Conservation (phyloP, 2,113 vertebrate genomes). For the Todiramphus saurophagus region DNA sequence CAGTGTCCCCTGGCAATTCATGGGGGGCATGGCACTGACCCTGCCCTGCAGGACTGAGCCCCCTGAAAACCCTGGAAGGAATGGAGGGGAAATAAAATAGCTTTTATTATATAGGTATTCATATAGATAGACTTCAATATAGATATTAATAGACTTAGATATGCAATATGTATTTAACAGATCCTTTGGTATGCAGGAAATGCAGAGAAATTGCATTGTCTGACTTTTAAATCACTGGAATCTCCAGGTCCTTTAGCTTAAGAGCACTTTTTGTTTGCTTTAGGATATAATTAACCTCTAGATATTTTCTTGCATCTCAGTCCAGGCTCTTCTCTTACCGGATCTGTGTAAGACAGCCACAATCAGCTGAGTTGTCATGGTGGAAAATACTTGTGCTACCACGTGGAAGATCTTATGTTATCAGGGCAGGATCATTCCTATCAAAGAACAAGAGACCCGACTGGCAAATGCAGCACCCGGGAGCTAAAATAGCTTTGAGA, state of each 20-base stretch:
- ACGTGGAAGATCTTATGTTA: background rate
- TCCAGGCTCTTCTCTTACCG: background rate
- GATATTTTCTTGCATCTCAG: background rate
- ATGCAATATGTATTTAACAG: background rate
- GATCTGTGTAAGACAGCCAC: background rate
- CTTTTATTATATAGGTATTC: background rate
- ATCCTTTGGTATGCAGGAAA: background rate
- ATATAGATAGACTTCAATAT: background rate
- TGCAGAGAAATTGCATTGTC: background rate
- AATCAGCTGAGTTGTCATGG: background rate
- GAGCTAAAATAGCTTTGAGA: background rate
- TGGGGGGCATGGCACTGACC: accelerated
- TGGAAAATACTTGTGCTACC: background rate
- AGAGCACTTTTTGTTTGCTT: background rate
- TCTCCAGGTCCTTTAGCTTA: background rate
- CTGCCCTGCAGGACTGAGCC: background rate
- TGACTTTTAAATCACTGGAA: background rate
- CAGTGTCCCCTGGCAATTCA: background rate
- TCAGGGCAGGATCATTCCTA: background rate
- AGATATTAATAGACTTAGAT: background rate
- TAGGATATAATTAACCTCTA: background rate
- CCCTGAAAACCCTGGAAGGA: background rate
- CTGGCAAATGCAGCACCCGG: background rate
- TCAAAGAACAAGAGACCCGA: background rate
- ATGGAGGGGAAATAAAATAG: background rate